Conservation (phyloP, 2,113 vertebrate genomes). For the Phyllostomus hastatus region DNA sequence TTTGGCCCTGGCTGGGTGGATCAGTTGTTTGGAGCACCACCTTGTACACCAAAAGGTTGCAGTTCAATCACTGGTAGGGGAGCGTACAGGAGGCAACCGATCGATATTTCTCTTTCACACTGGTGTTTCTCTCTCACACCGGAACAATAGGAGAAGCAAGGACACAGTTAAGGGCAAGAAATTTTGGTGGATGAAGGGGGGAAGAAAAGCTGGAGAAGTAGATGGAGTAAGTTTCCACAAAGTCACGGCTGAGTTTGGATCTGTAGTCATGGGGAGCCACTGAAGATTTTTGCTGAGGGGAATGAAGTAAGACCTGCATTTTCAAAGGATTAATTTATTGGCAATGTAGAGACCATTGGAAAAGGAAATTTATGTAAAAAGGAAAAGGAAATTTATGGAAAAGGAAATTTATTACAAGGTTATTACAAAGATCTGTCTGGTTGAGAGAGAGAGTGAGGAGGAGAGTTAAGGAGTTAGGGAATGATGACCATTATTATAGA, state of each 20-base stretch:
- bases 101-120: too few relatives aligned
- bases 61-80: too few relatives aligned
- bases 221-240: neutral
- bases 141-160: neutral
- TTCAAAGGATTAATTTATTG: neutral
- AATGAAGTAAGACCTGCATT: neutral
- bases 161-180: neutral
- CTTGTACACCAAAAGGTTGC: too few relatives aligned
- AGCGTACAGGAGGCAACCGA: too few relatives aligned
- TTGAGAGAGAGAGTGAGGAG: neutral
- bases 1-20: neutral
- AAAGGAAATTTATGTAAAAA: too few relatives aligned
- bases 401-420: neutral
- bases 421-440: neutral
- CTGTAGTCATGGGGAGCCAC: neutral
- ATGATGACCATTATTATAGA: neutral
- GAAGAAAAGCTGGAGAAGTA: neutral
- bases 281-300: neutral
- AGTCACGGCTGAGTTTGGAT: neutral
- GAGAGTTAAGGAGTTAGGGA: neutral
- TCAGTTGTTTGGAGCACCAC: too few relatives aligned
- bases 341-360: neutral
- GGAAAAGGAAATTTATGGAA: neutral
- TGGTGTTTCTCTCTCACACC: too few relatives aligned
- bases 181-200: neutral